phyloP scores from a whole-genome alignment of 2,797 vertebrate species.

The Cynodonichthys magdalenae region DNA sequence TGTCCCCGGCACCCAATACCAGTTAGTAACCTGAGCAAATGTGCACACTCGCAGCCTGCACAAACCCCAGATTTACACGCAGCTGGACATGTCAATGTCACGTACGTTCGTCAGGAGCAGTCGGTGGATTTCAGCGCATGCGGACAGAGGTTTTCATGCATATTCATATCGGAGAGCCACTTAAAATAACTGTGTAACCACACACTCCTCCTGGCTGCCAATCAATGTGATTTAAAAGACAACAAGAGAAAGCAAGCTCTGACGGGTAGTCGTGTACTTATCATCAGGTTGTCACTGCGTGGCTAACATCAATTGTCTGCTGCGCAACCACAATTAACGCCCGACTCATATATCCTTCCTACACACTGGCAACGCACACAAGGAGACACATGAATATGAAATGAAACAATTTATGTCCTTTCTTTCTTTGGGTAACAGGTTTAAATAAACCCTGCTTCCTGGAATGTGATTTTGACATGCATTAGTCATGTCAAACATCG shows the following conservation, averaged over 20 bases:
- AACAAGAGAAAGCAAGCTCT: slow-evolving; percentile 48
- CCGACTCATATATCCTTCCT: slow-evolving; percentile 41
- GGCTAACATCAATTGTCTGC: slow-evolving; percentile 59
- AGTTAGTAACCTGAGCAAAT: slow-evolving; percentile 65
- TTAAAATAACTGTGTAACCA: slow-evolving; percentile 69
- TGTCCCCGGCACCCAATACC: slow-evolving; percentile 47
- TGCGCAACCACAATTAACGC: slow-evolving; percentile 66
- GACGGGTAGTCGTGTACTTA: slow-evolving; percentile 47
- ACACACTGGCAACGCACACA: slow-evolving; percentile 10
- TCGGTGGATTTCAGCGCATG: slow-evolving; percentile 25
- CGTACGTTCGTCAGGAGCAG: slow-evolving; percentile 20
- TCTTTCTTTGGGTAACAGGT: background rate
- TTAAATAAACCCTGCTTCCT: background rate
- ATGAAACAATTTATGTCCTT: background rate
- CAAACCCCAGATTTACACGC: slow-evolving; percentile 34
- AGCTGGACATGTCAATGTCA: slow-evolving; percentile 30
- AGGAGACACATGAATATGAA: slow-evolving; percentile 11
- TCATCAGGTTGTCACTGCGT: slow-evolving; percentile 68
- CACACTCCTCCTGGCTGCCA: slow-evolving; percentile 58
- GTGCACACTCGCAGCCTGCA: slow-evolving; percentile 27
- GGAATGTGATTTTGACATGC: background rate
- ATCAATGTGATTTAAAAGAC: slow-evolving; percentile 68
- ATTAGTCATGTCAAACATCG: background rate
- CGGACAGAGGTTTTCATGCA: slow-evolving; percentile 51
- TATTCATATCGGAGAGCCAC: slow-evolving; percentile 63